Conservation (phyloP, 2,113 vertebrate species). For the Ctenodactylus gundi region DNA sequence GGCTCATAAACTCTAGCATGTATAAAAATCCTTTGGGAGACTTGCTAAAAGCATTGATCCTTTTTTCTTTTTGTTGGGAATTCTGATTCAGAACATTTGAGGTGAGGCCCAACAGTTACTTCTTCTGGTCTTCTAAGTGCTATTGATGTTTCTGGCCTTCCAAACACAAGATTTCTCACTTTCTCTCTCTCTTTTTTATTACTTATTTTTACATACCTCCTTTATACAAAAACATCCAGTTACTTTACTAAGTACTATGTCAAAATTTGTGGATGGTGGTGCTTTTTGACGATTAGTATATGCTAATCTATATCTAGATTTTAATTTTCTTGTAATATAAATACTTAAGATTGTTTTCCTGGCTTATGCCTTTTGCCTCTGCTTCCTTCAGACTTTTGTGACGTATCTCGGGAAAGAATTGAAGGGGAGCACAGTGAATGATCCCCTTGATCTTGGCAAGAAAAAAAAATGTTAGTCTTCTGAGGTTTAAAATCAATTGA, state of each 20-base stretch:
- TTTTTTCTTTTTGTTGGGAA: background rate
- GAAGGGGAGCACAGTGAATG: background rate
- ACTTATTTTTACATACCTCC: background rate
- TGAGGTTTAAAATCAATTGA: background rate
- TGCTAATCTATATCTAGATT: no score
- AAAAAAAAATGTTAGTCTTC: background rate
- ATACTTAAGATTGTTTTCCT: background rate
- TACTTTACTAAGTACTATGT: background rate
- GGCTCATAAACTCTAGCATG: background rate
- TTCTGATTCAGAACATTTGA: background rate
- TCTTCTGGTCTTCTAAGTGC: background rate
- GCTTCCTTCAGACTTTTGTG: background rate
- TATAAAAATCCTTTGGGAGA: background rate
- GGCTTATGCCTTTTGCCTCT: background rate
- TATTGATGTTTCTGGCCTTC: background rate
- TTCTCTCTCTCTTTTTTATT: no score
- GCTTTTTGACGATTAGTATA: background rate
- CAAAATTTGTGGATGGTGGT: background rate
- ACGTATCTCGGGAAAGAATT: background rate
- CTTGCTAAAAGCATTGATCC: background rate
- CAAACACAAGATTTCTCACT: background rate
- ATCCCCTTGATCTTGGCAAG: background rate
- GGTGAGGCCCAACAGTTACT: background rate
- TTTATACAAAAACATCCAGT: background rate
- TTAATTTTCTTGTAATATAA: background rate